Evolutionary conservation across 2,888 invertebrate species (phyloP), one percentile per base, ranked within the genome.

Genomic region (Drosophila yooni): DNA sequence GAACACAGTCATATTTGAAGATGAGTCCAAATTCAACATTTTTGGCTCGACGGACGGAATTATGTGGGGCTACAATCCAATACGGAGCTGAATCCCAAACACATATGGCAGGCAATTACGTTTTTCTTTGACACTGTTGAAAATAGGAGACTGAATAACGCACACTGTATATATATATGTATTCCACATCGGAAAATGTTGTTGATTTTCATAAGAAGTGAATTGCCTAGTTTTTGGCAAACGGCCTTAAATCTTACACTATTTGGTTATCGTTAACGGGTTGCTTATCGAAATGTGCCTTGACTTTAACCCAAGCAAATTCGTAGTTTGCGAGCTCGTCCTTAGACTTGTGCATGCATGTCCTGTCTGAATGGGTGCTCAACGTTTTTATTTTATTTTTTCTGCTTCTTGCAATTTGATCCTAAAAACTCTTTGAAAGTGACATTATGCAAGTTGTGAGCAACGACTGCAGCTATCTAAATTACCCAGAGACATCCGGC

Each of bases 401-500:
- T 31, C 11, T 51, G 13, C 29, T 38, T 67, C 65, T 75, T 57
- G 75, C 76, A 72, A 78, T 78, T 79, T 78, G 72, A 50, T 56
- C 46, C 48, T 59, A 50, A 51, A 65, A 73, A 79, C 75, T 68
- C 80, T 81, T 84, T 60, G 81, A 71, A 86, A 83, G 70, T 83
- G 83, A 86, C 85, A 86, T 88, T 88, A 84, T 85, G 88, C 80
- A 87, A 86, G 84, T 86, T 86, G 77, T 70, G 76, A 72, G 78
- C 82, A 74, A 76, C 78, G 76, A 81, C 81, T 87, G 87, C 81
- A 85, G 87, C 88, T 90, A 89, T 89, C 88, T 89, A 89, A 89
- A 90, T 89, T 90, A 89, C 89, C 90, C 83, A 82, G 89, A 90
- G 87, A 89, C 88, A 85, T 89, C 88, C 88, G 90, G 80, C 78